Base-by-base conservation (phyloP, 2,113 vertebrate species). In the Nibea coibor region DNA sequence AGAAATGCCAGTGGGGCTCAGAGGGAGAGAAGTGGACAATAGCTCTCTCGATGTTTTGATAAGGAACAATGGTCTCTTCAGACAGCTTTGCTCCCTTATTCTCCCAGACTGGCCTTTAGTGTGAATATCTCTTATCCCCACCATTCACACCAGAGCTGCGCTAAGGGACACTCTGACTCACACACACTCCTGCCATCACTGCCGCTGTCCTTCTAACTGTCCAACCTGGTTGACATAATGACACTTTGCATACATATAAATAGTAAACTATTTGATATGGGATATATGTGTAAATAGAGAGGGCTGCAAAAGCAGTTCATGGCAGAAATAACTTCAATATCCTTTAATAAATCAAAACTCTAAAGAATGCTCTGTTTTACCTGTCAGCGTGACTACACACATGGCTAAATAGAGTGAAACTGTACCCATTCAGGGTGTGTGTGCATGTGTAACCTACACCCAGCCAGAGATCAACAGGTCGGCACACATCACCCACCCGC, bases 11-110 rank as follows among this genome's bases (percentile, higher is more conserved):
- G 84, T 20, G 57, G 62, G 75, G 85, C 85, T 93, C 94, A 93
- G 82, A 82, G 87, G 89, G 80, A 88, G 83, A 85, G 84, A 88
- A 50, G 7, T 51, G 90, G 84, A 94, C 93, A 95, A 93, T 91
- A 84, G 92, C 81, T 61, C 86, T 88, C 75, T 82, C 81, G 93
- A 93, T 94, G 90, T 94, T 93, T 86, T 76, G 92, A 94, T 94
- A 95, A 89, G 87, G 54, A 89, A 95, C 93, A 95, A 95, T 92
- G 64, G 90, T 78, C 84, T 92, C 87, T 86, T 91, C 90, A 92
- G 93, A 94, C 88, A 90, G 88, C 86, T 82, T 73, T 70, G 87
- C 88, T 88, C 73, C 84, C 86, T 76, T 87, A 79, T 89, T 93
- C 80, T 84, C 84, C 67, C 81, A 79, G 78, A 84, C 84, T 94